Evolutionary conservation across 2,797 vertebrate genomes (phyloP).

Genomic region (Hydrolagus colliei): DNA sequence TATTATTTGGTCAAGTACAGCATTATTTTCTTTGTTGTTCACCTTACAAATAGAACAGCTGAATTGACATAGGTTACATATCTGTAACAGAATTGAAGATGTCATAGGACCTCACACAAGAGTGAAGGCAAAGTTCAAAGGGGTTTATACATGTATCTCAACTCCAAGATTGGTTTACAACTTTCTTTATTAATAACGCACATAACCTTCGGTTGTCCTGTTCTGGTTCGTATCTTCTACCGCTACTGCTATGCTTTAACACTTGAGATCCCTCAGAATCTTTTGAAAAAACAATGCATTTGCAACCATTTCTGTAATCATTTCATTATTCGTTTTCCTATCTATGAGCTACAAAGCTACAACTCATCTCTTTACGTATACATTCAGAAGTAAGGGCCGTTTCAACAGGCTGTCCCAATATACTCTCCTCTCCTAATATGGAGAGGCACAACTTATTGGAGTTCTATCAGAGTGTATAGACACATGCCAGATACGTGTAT

Average conservation of each 20-base stretch:
- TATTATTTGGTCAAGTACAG: neutral
- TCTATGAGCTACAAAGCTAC: neutral
- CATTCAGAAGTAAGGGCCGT: neutral
- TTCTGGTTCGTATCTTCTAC: neutral
- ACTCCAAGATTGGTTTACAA: neutral
- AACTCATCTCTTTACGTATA: neutral
- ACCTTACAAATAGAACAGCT: neutral
- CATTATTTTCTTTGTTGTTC: neutral
- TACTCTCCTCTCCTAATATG: neutral
- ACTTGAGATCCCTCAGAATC: neutral
- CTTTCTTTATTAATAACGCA: neutral
- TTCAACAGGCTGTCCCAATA: neutral
- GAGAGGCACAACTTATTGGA: neutral
- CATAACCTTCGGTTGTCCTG: neutral
- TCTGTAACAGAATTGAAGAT: neutral
- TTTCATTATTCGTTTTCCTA: neutral
- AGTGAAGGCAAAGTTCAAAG: neutral
- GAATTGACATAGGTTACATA: neutral
- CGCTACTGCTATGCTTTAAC: neutral
- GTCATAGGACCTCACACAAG: neutral
- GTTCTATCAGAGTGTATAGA: neutral
- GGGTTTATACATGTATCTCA: neutral
- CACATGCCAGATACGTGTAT: neutral
- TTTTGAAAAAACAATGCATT: neutral
- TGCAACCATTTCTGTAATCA: neutral